These are phyloP conservation scores for Tipula unca DNA, from an alignment of 2,888 invertebrate genomes.

Conservation along the genomic window DNA sequence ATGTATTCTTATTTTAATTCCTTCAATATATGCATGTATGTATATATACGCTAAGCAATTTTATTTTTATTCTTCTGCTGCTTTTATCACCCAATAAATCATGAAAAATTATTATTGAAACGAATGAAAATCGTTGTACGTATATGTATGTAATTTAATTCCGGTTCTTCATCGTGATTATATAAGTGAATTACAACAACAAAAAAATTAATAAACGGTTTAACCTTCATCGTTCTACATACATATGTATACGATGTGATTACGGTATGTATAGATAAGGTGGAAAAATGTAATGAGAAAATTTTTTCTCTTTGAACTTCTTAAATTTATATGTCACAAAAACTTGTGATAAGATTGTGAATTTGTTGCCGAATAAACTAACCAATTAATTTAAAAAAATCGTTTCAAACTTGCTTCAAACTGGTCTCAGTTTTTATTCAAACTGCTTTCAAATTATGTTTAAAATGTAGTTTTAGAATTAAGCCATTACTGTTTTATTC, in stretches of 20 bases:
- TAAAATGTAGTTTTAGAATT: too few relatives aligned
- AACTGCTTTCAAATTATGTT: too few relatives aligned
- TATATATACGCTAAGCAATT: not conserved
- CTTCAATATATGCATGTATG: not conserved
- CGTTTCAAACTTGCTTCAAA: too few relatives aligned
- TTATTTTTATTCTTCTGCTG: not conserved
- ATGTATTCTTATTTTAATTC: not conserved
- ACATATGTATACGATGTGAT: not conserved
- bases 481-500: too few relatives aligned
- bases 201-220: not conserved
- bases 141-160: not conserved
- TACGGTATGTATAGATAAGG: not conserved
- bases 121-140: not conserved
- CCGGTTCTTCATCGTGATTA: not conserved
- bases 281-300: not conserved
- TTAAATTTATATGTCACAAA: not conserved
- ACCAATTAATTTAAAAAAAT: too few relatives aligned
- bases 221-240: not conserved
- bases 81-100: slow-evolving; percentile 14
- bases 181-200: not conserved
- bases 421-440: too few relatives aligned
- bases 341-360: not conserved
- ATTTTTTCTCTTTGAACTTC: not conserved
- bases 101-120: slow-evolving; percentile 14
- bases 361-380: too few relatives aligned